Conservation (phyloP, 37 sponge, comb jelly and placozoan species). For the Mnemiopsis leidyi region DNA sequence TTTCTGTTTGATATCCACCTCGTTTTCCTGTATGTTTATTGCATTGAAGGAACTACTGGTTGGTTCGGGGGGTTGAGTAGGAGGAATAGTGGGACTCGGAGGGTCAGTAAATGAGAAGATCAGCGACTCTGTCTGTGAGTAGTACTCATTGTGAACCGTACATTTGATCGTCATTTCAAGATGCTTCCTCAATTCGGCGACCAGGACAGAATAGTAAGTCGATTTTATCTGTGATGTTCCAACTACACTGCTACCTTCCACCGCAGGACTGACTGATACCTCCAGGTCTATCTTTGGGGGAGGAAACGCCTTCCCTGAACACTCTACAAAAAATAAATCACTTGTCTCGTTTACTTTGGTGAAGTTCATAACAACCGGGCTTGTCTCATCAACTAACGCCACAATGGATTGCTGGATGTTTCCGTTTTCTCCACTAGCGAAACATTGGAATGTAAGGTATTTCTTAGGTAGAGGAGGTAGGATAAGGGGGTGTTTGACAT, state of each 20-base stretch:
- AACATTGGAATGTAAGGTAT: not conserved
- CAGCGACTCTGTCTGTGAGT: not conserved
- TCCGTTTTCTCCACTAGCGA: not conserved
- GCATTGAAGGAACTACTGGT: not conserved
- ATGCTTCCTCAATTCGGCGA: not conserved
- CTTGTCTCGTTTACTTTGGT: not conserved
- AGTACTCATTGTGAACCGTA: conserved; percentile 13
- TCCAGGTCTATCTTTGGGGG: conserved; percentile 13
- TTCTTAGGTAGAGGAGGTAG: not conserved
- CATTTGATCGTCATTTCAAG: not conserved
- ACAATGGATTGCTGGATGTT: not conserved
- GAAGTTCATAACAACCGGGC: not conserved
- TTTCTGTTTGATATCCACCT: not conserved
- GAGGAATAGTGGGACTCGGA: not conserved
- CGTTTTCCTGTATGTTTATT: no score
- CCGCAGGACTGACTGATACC: not conserved
- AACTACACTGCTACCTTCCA: not conserved
- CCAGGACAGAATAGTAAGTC: not conserved
- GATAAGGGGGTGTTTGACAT: not conserved
- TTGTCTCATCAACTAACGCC: not conserved
- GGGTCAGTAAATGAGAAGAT: not conserved
- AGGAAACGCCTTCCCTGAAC: not conserved
- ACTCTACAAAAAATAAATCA: not conserved
- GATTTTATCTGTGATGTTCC: not conserved
- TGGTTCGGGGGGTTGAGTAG: conserved; percentile 11